phyloP scores from a whole-genome alignment of 2,113 vertebrate species.

The Pelodiscus sinensis region DNA sequence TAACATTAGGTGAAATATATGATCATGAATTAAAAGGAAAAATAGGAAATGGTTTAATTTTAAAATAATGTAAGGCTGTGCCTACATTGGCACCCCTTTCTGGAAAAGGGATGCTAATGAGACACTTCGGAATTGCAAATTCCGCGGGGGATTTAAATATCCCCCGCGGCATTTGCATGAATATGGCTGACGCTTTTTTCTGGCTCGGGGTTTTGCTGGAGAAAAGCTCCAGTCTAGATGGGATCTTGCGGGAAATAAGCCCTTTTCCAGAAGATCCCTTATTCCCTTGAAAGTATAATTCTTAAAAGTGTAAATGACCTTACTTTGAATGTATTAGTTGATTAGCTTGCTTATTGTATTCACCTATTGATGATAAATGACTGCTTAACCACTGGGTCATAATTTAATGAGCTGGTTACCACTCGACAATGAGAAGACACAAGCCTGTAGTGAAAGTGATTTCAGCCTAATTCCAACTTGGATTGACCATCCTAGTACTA shows the following conservation, averaged over 20 bases:
- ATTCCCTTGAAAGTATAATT: no score
- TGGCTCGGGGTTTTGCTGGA: no score
- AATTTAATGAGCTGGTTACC: neutral
- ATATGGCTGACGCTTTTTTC: no score
- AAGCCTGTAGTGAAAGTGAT: neutral
- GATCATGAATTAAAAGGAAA: accelerated
- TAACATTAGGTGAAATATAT: neutral
- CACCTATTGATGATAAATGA: neutral
- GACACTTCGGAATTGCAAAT: no score
- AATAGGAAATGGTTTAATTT: neutral
- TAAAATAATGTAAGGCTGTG: no score
- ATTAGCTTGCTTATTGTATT: neutral
- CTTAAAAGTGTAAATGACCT: neutral
- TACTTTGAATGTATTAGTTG: neutral
- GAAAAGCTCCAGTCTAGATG: no score
- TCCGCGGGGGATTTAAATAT: no score
- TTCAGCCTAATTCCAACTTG: neutral
- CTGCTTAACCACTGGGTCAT: neutral
- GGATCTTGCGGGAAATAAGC: no score
- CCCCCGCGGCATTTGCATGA: no score
- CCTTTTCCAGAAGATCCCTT: no score
- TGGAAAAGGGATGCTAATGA: no score
- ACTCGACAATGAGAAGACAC: neutral
- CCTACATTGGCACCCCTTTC: no score
- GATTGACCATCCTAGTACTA: accelerated